Conservation (phyloP, 2,797 vertebrate species). For the Gallinago nigripennis region DNA sequence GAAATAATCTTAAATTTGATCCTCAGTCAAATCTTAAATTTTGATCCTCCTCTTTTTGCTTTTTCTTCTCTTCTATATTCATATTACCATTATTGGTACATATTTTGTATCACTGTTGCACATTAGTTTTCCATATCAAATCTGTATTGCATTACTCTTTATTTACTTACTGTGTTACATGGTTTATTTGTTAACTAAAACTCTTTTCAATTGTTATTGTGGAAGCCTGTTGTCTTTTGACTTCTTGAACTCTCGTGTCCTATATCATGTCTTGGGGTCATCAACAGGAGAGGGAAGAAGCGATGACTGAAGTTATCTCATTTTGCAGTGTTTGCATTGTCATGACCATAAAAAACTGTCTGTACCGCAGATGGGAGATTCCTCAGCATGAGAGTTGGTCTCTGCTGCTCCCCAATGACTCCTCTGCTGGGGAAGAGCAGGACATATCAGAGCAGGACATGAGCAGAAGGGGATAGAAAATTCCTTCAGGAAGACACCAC, state of each 20-base stretch:
- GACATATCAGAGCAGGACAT: neutral
- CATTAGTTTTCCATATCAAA: neutral
- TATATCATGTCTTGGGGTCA: neutral
- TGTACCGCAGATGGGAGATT: neutral
- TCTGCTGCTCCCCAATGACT: neutral
- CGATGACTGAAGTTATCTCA: neutral
- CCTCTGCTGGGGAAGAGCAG: neutral
- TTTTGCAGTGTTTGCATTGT: constrained; percentile 2
- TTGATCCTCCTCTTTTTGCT: neutral
- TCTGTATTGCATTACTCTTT: neutral
- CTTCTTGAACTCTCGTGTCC: neutral
- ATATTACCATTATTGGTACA: neutral
- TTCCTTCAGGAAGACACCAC: neutral
- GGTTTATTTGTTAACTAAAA: neutral
- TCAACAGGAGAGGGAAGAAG: constrained; percentile 4
- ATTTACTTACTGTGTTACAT: neutral
- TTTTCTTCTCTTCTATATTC: neutral
- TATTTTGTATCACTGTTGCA: neutral
- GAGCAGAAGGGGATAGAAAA: neutral
- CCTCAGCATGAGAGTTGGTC: neutral
- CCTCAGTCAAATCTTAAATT: neutral
- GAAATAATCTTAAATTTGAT: neutral
- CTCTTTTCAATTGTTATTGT: neutral
- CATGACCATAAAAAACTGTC: neutral
- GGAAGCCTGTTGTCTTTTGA: neutral